These are phyloP conservation scores for Bradysia coprophila DNA, from an alignment of 1,140 invertebrate genomes.

Conservation along the genomic window DNA sequence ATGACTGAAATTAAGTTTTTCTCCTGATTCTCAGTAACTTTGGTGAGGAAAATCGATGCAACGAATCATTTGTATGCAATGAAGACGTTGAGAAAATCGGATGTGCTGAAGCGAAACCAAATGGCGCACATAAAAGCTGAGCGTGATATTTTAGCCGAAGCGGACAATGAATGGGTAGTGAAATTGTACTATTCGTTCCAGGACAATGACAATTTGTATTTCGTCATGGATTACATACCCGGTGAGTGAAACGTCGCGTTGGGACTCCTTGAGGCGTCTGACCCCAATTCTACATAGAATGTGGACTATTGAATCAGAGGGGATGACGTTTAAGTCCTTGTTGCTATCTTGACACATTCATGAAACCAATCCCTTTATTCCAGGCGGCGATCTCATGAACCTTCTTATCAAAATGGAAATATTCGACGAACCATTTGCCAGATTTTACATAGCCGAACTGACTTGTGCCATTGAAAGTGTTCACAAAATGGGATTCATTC, in stretches of 20 bases:
- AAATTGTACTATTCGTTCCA: constrained; percentile 98
- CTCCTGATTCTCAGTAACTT: no score
- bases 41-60: constrained; percentile 88
- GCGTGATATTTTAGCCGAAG: constrained; percentile 93
- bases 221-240: constrained; percentile 99
- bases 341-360: neutral
- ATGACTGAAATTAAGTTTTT: no score
- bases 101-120: constrained; percentile 93
- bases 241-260: constrained; percentile 22
- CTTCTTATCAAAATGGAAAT: constrained; percentile 86
- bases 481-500: constrained; percentile 98
- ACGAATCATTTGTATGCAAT: constrained; percentile 95
- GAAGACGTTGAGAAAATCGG: constrained; percentile 93
- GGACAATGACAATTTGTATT: constrained; percentile 92
- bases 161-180: constrained; percentile 98
- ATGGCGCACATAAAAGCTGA: constrained; percentile 98
- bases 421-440: constrained; percentile 76
- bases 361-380: neutral
- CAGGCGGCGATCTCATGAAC: constrained; percentile 94
- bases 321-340: no score
- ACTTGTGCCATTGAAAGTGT: constrained; percentile 98
- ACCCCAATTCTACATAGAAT: no score
- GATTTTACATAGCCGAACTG: constrained; percentile 94
- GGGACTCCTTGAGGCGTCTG: no score
- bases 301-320: no score